Evolutionary conservation across 2,113 vertebrate genomes (phyloP), one percentile per base, ranked within the genome.

Genomic region (Tringa solitaria): DNA sequence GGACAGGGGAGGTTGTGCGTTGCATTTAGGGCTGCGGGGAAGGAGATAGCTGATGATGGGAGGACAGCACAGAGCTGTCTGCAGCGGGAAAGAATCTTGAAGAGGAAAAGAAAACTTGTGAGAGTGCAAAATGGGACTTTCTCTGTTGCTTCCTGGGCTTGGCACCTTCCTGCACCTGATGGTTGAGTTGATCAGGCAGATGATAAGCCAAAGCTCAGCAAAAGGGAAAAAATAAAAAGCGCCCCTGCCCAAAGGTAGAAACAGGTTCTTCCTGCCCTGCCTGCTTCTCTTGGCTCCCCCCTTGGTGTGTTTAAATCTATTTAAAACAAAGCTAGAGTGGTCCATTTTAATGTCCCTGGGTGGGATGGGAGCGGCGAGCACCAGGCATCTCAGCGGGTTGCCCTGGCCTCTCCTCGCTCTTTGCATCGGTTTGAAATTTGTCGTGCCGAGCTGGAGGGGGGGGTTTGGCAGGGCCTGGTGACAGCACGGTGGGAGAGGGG

Each of bases 361-460:
- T 8, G 63, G 33, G 48, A 7, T 16, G 50, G 35, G 39, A 35
- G 41, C 28, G 50, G 57, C 1, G 17, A 59, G 63, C 2, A 1
- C 1, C 1, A 22, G 50, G 50, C 27, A 2, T 27, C 61, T 56
- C 68, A 1, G 67, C 2, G 4, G n/a, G 76, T 54, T 22, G 1
- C 69, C 35, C 30, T 46, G 32, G 33, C 16, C 15, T 70, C 28
- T 70, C 26, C 28, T 82, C 2, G 3, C 22, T 7, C 1, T 57
- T 37, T 8, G 33, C 10, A 9, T 54, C 2, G 5, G 43, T 59
- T 50, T 50, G 56, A 37, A 30, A 7, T 43, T 10, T 8, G 48
- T 12, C 2, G 4, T 32, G 26, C 59, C 7, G 10, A 45, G 88
- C 73, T 63, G 37, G 57, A 79, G 17, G 43, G 69, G 69, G 69